phyloP scores from a whole-genome alignment of 2,113 vertebrate genomes.

The Zosterops lateralis region DNA sequence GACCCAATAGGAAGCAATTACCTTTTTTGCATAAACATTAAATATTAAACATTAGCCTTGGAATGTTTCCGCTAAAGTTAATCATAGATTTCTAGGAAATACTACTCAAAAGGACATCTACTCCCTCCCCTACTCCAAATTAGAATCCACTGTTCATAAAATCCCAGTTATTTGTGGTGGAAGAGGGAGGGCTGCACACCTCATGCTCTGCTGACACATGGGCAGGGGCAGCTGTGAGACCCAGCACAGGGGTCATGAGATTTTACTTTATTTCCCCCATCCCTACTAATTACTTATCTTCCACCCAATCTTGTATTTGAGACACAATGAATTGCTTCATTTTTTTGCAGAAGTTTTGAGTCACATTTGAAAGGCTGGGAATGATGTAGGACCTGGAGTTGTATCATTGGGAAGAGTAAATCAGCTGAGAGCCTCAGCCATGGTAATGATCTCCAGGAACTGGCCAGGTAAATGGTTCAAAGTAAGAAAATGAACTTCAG shows the following conservation, averaged over 20 bases:
- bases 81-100: background rate
- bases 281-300: background rate
- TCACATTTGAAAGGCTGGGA: background rate
- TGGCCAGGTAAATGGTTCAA: background rate
- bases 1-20: background rate
- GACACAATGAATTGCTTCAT: background rate
- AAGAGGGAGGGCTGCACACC: background rate
- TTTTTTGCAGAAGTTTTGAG: background rate
- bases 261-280: background rate
- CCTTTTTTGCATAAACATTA: background rate
- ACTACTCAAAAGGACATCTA: background rate
- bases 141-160: background rate
- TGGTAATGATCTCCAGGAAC: background rate
- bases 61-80: background rate
- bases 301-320: background rate
- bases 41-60: background rate
- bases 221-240: background rate
- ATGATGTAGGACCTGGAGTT: accelerated
- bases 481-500: background rate
- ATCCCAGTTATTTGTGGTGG: background rate
- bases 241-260: background rate
- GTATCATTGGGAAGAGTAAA: background rate
- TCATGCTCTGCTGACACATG: background rate
- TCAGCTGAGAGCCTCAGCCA: background rate
- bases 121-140: background rate